A percentile compares a stretch with the other conserved stretches of the same genome.
Conservation (phyloP, 2,113 vertebrate species). For the Gavia stellata region DNA sequence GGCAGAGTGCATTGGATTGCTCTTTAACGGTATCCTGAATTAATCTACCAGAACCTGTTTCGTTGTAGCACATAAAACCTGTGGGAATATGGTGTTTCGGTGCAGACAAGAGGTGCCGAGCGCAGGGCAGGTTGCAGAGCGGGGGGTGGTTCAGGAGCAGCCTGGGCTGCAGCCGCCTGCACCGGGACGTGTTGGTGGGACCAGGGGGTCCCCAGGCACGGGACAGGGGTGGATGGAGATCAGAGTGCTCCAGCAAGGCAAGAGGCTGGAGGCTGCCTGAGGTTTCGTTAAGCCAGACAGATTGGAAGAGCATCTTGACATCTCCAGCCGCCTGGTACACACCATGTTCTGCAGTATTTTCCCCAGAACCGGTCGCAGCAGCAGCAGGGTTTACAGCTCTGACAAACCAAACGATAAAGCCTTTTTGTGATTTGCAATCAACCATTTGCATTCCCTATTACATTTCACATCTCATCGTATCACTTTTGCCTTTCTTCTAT, state of each 20-base stretch:
- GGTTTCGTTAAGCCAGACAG: not conserved
- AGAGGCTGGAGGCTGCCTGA: not conserved
- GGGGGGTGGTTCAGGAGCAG: not conserved
- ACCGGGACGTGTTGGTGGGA: accelerated
- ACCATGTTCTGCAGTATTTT: accelerated
- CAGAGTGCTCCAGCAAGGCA: not conserved
- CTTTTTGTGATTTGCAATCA: not conserved
- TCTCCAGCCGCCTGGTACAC: not conserved
- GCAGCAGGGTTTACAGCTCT: not conserved
- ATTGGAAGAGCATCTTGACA: not conserved
- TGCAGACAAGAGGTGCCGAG: too few relatives aligned
- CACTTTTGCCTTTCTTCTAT: not conserved
- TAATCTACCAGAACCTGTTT: not conserved
- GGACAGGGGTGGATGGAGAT: not conserved
- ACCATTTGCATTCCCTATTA: not conserved
- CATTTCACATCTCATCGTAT: not conserved
- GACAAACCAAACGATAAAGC: not conserved
- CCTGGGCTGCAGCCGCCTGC: too few relatives aligned
- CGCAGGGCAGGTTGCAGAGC: not conserved
- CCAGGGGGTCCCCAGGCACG: not conserved
- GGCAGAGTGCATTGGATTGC: not conserved
- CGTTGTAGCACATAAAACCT: not conserved
- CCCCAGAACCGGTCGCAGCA: not conserved
- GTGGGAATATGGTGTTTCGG: not conserved
- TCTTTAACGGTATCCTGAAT: not conserved